Conservation (phyloP, 1,140 invertebrate species). For the Chironomus striatipennis region DNA sequence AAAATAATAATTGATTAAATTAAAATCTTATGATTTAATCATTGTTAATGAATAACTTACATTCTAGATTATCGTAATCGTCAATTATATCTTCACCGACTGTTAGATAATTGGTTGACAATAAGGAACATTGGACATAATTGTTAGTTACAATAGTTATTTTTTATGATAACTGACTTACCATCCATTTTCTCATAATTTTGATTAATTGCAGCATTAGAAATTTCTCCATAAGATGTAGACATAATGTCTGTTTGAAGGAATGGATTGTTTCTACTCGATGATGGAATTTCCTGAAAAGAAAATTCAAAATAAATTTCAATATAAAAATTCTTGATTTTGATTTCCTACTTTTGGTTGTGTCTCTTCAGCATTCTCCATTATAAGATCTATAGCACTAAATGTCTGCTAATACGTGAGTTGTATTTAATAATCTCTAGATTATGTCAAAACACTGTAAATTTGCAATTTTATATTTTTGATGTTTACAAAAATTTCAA, state of each 20-base stretch:
- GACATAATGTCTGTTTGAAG: neutral
- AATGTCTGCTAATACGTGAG: no score
- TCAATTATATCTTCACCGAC: neutral
- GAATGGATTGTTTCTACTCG: neutral
- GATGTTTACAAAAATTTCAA: no score
- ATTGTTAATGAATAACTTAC: neutral
- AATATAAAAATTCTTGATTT: no score
- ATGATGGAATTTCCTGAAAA: neutral
- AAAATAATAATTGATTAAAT: no score
- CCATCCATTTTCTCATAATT: constrained; percentile 19
- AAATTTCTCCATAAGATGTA: neutral
- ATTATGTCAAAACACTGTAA: no score
- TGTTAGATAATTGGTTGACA: neutral
- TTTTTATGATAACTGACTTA: no score
- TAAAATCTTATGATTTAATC: no score
- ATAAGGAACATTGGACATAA: neutral
- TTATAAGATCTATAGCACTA: no score
- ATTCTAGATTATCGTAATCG: neutral
- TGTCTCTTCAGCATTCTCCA: no score
- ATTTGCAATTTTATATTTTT: no score
- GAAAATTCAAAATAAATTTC: neutral
- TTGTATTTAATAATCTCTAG: no score
- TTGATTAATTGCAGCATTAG: neutral
- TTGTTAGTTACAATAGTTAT: neutral
- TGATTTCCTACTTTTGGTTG: no score